Base-by-base conservation (phyloP, 1,140 invertebrate species). In the Eumeta japonica region DNA sequence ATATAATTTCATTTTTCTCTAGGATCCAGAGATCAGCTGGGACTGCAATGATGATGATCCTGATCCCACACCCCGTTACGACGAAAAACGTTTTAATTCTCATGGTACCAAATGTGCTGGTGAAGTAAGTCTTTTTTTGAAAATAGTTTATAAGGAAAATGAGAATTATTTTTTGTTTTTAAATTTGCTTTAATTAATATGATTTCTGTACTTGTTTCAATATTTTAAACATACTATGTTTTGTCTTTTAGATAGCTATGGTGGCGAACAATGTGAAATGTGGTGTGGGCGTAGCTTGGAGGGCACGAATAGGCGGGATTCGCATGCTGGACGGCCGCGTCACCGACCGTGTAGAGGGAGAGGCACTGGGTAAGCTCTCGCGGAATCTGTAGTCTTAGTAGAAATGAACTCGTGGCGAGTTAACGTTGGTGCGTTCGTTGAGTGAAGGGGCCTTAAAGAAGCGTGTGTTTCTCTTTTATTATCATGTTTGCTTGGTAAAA, bases 301-400 rank as follows among this genome's bases (percentile, higher is more conserved):
- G 87, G 43, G 81, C 88, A 0, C 82, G 76, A 55, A 82, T 93
- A 45, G 90, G 89, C 48, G 92, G 90, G 43, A 84, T 96, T 3
- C 85, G 92, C 46, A 86, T 97, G 79, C 80, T 98, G 41, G 94
- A 97, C 64, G 94, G 93, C 4, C 77, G 84, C 45, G 87, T 94
- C n/a, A 92, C 88, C 41, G 93, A 96, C 70, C 79, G 86, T 13
- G 81, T 94, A 2, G 93, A 97, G 75, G 90, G 88, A 4, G 83
- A 84, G 54, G 85, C 87, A 5, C 73, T 92, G 31, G 72, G 75
- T 75, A 49, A 41, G 11, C n/a, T 7, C 20, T 24, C 20, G n/a
- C n/a, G n/a, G 5, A 24, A 24, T 24, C n/a, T 24, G 7, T 24
- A n/a, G 20, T n/a, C n/a, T n/a, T n/a, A 24, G n/a, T 24, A 7